Conservation (phyloP, 1,140 invertebrate genomes). For the Lepidurus couesii region DNA sequence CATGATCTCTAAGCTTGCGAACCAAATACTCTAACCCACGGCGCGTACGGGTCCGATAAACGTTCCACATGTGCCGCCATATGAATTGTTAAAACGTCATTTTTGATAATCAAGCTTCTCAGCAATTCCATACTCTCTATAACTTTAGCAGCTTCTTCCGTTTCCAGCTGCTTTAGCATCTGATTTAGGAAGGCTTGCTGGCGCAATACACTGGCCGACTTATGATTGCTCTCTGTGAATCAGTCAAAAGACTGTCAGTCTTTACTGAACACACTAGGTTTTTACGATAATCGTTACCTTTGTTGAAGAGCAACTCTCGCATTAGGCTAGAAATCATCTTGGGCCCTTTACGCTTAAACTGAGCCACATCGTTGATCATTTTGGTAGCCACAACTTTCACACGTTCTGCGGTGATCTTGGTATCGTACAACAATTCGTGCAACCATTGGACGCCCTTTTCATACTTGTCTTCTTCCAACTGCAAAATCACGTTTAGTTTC, state of each 20-base stretch:
- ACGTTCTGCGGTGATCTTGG: constrained; percentile 63
- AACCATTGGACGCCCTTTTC: constrained; percentile 67
- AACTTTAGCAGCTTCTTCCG: constrained; percentile 44
- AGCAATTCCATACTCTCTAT: constrained; percentile 57
- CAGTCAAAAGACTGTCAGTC: constrained; percentile 29
- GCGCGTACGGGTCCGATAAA: constrained; percentile 43
- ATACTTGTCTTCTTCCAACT: constrained; percentile 73
- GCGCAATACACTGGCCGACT: constrained; percentile 59
- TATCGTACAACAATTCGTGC: constrained; percentile 64
- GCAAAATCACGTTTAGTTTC: constrained; percentile 38
- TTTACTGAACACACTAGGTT: too few relatives aligned
- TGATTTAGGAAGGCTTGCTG: constrained; percentile 71
- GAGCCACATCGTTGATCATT: constrained; percentile 67
- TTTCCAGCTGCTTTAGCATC: constrained; percentile 54
- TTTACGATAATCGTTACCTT: constrained; percentile 47
- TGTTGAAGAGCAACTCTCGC: constrained; percentile 55
- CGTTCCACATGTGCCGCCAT: constrained; percentile 63
- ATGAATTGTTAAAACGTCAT: constrained; percentile 59
- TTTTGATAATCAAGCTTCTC: constrained; percentile 53
- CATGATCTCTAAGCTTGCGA: background rate
- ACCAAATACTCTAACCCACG: background rate
- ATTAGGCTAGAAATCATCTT: constrained; percentile 56
- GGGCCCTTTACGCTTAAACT: constrained; percentile 59
- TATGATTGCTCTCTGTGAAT: constrained; percentile 63
- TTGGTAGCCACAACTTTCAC: constrained; percentile 69